phyloP scores from a whole-genome alignment of 2,113 vertebrate genomes.

The Grus americana region DNA sequence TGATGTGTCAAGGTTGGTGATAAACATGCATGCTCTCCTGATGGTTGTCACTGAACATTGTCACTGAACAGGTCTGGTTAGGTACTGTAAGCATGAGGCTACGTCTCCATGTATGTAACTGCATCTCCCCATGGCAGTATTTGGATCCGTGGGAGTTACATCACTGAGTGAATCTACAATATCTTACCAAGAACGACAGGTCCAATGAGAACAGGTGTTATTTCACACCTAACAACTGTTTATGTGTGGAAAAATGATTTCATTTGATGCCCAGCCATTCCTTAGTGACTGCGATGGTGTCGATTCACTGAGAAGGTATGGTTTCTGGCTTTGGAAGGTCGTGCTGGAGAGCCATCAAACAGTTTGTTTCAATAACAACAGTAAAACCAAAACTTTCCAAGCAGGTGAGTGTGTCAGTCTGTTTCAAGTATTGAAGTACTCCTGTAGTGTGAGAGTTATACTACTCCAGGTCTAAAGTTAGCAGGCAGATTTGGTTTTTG shows the following conservation, averaged over 20 bases:
- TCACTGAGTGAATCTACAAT: neutral
- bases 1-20: neutral
- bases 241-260: neutral
- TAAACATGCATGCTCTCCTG: neutral
- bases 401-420: accelerated
- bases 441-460: neutral
- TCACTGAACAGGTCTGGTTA: neutral
- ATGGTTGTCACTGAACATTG: neutral
- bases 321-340: neutral
- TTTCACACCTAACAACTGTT: neutral
- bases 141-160: neutral
- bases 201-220: neutral
- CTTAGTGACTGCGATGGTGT: neutral
- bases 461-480: neutral
- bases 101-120: neutral
- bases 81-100: neutral
- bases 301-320: neutral
- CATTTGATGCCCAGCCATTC: neutral
- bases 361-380: neutral
- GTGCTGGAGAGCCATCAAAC: neutral
- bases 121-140: neutral
- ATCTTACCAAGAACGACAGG: neutral
- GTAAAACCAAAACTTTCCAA: neutral
- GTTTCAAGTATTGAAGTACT: neutral
- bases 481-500: neutral